Evolutionary conservation across 2,797 vertebrate species (phyloP).

Genomic region (Pelodytes ibericus): DNA sequence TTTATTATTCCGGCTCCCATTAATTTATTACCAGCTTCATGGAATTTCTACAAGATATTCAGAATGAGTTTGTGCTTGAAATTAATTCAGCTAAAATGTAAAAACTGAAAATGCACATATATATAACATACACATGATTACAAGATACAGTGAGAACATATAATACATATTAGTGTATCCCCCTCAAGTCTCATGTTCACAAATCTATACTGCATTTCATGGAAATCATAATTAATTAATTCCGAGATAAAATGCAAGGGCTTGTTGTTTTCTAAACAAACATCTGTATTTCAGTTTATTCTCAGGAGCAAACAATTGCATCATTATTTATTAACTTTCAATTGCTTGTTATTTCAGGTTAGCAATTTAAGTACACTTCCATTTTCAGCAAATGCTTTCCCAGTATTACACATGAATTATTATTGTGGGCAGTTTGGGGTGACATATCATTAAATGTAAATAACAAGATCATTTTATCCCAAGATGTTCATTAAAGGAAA

Average conservation of each 20-base stretch:
- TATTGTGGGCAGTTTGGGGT: too few species aligned
- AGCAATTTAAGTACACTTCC: too few species aligned
- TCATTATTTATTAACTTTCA: not conserved
- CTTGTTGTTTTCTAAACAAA: not conserved
- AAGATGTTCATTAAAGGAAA: too few species aligned
- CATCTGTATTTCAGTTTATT: not conserved
- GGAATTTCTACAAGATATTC: too few species aligned
- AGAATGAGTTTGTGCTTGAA: too few species aligned
- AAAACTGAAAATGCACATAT: not conserved
- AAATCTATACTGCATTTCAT: constrained; percentile 6
- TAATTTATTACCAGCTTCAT: too few species aligned
- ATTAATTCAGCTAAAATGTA: not conserved
- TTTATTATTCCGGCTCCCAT: too few species aligned
- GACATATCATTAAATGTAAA: too few species aligned
- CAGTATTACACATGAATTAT: too few species aligned
- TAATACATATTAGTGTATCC: not conserved
- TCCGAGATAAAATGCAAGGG: not conserved
- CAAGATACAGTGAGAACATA: not conserved
- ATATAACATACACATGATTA: not conserved
- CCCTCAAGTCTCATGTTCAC: not conserved
- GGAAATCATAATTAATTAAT: constrained; percentile 1
- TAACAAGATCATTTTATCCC: too few species aligned
- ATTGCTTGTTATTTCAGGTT: too few species aligned
- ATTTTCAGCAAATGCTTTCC: too few species aligned
- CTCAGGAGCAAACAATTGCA: not conserved